A percentile compares a stretch with the other conserved stretches of the same genome.
Conservation (phyloP, 2,888 invertebrate species). For the Eulithis testata region DNA sequence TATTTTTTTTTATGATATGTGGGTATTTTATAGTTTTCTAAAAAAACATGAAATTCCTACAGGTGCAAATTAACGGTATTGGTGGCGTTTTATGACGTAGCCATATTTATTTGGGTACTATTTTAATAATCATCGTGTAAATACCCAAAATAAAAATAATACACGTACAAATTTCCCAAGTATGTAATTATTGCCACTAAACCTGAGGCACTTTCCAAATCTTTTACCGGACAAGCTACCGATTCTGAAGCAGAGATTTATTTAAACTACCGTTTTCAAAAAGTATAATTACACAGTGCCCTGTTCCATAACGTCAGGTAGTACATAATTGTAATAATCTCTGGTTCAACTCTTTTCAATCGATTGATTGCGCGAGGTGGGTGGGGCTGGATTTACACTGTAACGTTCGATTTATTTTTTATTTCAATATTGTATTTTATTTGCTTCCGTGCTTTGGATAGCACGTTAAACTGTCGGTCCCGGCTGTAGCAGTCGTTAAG, state of each 20-base stretch:
- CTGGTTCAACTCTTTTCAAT: slow-evolving; percentile 47
- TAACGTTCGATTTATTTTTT: not conserved
- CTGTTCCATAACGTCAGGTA: slow-evolving; percentile 46
- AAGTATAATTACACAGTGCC: slow-evolving; percentile 26
- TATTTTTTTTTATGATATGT: too few species aligned
- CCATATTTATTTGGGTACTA: not conserved
- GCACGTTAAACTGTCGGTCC: too few species aligned
- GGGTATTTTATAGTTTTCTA: too few species aligned
- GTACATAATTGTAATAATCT: slow-evolving; percentile 59
- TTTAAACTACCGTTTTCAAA: slow-evolving; percentile 29
- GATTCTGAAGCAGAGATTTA: slow-evolving; percentile 29
- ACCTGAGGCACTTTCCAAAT: slow-evolving; percentile 30
- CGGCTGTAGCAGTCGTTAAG: too few species aligned
- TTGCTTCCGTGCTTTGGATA: too few species aligned
- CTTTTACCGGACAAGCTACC: slow-evolving; percentile 25
- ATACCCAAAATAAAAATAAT: slow-evolving; percentile 10
- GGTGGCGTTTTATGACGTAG: not conserved
- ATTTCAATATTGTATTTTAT: not conserved
- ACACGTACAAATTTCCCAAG: slow-evolving; percentile 14
- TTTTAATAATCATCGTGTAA: not conserved
- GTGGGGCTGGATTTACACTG: slow-evolving; percentile 18
- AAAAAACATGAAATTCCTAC: not conserved
- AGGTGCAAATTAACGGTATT: not conserved
- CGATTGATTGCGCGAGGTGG: slow-evolving; percentile 63
- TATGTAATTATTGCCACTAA: slow-evolving; percentile 24